Base-by-base conservation (phyloP, 2,113 vertebrate genomes). In the Ammodytes marinus region DNA sequence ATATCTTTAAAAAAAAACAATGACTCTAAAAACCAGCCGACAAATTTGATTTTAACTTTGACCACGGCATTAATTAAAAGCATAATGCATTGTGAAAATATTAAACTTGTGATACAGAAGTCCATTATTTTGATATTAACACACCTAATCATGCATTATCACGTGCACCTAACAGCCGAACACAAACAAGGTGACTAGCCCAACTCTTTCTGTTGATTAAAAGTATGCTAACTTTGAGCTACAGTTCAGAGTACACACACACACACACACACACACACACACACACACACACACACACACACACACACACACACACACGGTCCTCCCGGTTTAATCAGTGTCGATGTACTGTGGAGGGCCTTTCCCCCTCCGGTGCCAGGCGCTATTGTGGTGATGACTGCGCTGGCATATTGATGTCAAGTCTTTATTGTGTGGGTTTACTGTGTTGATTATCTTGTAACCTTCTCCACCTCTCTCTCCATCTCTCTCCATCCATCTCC, bases 381-480 rank as follows among this genome's bases (percentile, higher is more conserved):
- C 74, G 8, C 61, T 67, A 70, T 87, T 81, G 73, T 74, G 83
- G 47, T 85, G 84, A 88, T 79, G 80, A 79, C 86, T 86, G 83
- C 87, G 12, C 69, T 84, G 88, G 86, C 85, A 89, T 89, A 90
- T 86, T 89, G 84, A 89, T 91, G 89, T 88, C 88, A 89, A 74
- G 80, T 77, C 88, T 93, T 89, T 91, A 91, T 86, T 90, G 88
- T 90, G 86, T 88, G 86, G 87, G 89, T 85, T 89, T 84, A 86
- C 59, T 73, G 89, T 78, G 86, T 90, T 92, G 86, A 90, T 90
- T 88, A 88, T 89, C 82, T 84, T 63, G 53, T 90, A 90, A 91
- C 90, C 85, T 27, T 88, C 81, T 86, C 79, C 86, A 71, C 84
- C 88, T 83, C 57, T 77, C 69, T 83, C 59, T 75, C 79, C 65